phyloP scores from a whole-genome alignment of 2,797 vertebrate species.

The Telmatherina bonti region DNA sequence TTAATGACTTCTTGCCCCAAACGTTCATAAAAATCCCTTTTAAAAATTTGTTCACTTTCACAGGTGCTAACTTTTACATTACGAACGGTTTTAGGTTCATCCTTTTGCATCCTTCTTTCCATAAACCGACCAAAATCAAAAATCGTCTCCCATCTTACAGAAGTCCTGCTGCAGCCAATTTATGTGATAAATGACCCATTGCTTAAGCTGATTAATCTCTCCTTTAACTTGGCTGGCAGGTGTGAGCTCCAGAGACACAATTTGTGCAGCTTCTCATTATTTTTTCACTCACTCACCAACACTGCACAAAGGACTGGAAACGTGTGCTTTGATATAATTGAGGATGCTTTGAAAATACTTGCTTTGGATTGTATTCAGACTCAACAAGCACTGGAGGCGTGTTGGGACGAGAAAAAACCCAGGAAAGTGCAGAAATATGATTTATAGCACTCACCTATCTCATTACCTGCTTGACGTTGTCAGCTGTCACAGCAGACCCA shows the following conservation, averaged over 20 bases:
- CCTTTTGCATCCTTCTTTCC: background rate
- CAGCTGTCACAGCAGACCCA: constrained; percentile 33
- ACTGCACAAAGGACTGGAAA: constrained; percentile 19
- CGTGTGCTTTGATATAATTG: constrained; percentile 13
- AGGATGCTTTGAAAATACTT: constrained; percentile 10
- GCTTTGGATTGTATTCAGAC: constrained; percentile 4
- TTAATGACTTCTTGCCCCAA: background rate
- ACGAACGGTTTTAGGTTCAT: background rate
- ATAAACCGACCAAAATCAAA: constrained; percentile 2
- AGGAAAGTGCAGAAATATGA: constrained; percentile 14
- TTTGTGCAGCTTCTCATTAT: constrained; percentile 46
- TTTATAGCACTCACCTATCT: constrained; percentile 33
- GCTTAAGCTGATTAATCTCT: constrained; percentile 41
- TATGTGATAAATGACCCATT: constrained; percentile 44
- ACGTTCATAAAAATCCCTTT: background rate
- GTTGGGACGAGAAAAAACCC: constrained; percentile 1
- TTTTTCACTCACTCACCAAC: background rate
- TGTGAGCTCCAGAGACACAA: constrained; percentile 20
- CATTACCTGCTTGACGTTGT: constrained; percentile 44
- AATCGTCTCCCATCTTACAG: constrained; percentile 3
- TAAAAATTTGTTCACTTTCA: background rate
- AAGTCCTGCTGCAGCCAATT: constrained; percentile 23
- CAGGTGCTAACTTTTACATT: background rate
- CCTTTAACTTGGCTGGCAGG: constrained; percentile 36
- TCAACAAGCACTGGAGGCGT: constrained; percentile 2